Percentiles rank a stretch among this genome's conserved stretches.
phyloP scores from a whole-genome alignment of 2,113 vertebrate genomes.

The Cygnus buccinator region DNA sequence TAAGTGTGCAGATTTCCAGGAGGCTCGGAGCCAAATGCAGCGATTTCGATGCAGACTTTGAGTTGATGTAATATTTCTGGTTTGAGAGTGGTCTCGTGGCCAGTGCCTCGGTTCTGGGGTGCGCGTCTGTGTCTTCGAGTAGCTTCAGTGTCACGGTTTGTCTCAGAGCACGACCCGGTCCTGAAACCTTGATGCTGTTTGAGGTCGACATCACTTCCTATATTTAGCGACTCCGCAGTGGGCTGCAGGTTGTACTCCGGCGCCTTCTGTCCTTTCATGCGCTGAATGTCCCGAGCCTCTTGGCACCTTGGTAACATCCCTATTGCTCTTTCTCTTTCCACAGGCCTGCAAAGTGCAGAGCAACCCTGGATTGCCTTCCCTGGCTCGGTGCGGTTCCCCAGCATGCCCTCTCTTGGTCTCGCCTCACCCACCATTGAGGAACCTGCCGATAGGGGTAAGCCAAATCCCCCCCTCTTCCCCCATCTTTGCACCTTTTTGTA shows the following conservation, averaged over 20 bases:
- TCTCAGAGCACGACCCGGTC: not conserved
- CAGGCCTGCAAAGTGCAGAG: slow-evolving; percentile 81
- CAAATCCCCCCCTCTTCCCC: slow-evolving; percentile 33
- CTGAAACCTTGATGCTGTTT: not conserved
- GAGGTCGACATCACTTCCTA: accelerated
- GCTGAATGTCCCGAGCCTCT: not conserved
- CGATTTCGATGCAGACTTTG: not conserved
- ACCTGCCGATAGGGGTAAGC: slow-evolving; percentile 78
- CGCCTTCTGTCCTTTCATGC: not conserved
- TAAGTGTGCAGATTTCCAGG: not conserved
- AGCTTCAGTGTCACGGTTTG: not conserved
- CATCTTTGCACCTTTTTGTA: slow-evolving; percentile 61
- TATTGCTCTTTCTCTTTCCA: slow-evolving; percentile 64
- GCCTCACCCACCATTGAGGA: slow-evolving; percentile 76
- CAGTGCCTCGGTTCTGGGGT: accelerated
- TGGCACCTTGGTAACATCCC: not conserved
- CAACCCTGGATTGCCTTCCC: slow-evolving; percentile 75
- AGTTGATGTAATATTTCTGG: not conserved
- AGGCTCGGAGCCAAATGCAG: not conserved
- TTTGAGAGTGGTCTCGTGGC: not conserved
- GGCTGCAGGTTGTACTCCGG: not conserved
- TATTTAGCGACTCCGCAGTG: not conserved
- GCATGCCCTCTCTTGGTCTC: slow-evolving; percentile 74
- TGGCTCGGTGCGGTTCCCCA: slow-evolving; percentile 75
- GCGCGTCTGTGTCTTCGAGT: not conserved